These are phyloP conservation scores for Hydrozoanthus tunicans DNA, from an alignment of 64 coral and sea anemone species.

Conservation along the genomic window DNA sequence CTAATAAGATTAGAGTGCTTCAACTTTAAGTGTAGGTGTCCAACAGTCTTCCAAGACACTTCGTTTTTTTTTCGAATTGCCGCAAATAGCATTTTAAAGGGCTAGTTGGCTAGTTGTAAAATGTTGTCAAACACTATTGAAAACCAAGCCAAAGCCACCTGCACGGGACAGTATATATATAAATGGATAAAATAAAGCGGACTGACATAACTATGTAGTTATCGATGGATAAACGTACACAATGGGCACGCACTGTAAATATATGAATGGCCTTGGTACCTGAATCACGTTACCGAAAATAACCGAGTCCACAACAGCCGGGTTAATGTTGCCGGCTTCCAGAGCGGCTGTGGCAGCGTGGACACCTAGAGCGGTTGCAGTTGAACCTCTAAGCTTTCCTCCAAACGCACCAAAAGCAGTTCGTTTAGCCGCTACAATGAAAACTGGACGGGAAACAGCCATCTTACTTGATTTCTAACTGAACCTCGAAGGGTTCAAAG, in stretches of 20 bases:
- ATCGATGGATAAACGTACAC: neutral
- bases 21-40: too few relatives aligned
- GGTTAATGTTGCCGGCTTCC: constrained; percentile 84
- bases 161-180: too few relatives aligned
- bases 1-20: too few relatives aligned
- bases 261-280: constrained; percentile 33
- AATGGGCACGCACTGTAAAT: neutral
- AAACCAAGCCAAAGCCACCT: too few relatives aligned
- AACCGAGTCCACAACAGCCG: constrained; percentile 84
- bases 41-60: too few relatives aligned
- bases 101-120: too few relatives aligned
- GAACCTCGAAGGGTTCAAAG: neutral
- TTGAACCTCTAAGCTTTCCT: constrained; percentile 79
- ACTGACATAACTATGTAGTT: too few relatives aligned
- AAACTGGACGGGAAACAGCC: constrained; percentile 88
- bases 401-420: constrained; percentile 98
- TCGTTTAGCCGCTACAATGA: constrained; percentile 96
- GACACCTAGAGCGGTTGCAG: constrained; percentile 87
- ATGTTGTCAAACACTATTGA: too few relatives aligned
- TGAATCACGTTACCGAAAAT: constrained; percentile 98
- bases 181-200: too few relatives aligned
- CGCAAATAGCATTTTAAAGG: too few relatives aligned
- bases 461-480: constrained; percentile 13
- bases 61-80: too few relatives aligned
- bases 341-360: constrained; percentile 76